These are phyloP conservation scores for Notospermus geniculatus DNA, from an alignment of 1,140 invertebrate species.

Conservation along the genomic window DNA sequence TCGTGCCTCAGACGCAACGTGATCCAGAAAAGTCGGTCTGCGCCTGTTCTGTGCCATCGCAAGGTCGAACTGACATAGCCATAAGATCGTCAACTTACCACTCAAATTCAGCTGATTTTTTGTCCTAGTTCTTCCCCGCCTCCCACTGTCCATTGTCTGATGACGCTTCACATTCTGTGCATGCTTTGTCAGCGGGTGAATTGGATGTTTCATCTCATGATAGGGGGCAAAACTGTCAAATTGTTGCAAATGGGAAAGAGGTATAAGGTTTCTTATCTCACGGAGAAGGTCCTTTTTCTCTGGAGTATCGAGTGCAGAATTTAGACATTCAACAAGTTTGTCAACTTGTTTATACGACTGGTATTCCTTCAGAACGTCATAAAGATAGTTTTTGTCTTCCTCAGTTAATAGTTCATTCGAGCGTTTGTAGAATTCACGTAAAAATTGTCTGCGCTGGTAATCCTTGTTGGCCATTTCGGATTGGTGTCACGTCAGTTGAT, in stretches of 20 bases:
- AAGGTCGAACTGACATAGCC: too few species aligned
- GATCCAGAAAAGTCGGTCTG: too few species aligned
- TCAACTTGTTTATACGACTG: constrained; percentile 24
- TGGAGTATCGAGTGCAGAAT: constrained; percentile 26
- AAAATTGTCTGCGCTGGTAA: constrained; percentile 5
- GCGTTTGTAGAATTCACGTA: constrained; percentile 11
- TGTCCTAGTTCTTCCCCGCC: too few species aligned
- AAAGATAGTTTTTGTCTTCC: constrained; percentile 19
- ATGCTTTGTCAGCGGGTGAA: not conserved
- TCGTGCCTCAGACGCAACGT: too few species aligned
- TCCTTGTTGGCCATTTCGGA: not conserved
- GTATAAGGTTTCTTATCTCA: constrained; percentile 28
- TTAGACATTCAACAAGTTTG: constrained; percentile 25
- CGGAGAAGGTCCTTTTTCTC: constrained; percentile 31
- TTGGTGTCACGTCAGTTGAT: not conserved
- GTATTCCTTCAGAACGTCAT: constrained; percentile 28
- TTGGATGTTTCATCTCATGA: constrained; percentile 21
- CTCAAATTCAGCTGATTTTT: too few species aligned
- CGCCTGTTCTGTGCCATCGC: too few species aligned
- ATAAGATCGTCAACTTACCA: too few species aligned
- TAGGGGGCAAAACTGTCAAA: constrained; percentile 24
- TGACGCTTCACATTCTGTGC: not conserved
- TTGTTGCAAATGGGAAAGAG: constrained; percentile 19
- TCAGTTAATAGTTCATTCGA: constrained; percentile 14
- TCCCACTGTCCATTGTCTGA: too few species aligned